Conservation (phyloP, 1,140 invertebrate genomes). For the Eriocheir sinensis region DNA sequence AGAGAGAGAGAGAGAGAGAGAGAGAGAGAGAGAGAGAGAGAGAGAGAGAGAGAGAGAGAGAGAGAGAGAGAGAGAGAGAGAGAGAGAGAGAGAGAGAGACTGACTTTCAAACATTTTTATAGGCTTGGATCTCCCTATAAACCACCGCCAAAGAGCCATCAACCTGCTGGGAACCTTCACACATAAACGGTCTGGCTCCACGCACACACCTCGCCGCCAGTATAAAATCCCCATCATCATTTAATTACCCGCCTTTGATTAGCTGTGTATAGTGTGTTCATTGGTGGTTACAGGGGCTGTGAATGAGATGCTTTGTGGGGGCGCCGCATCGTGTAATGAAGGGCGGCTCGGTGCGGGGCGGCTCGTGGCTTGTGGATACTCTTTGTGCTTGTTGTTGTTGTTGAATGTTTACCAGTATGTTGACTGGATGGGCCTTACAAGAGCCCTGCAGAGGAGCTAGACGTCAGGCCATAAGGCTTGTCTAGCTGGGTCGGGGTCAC, state of each 20-base stretch:
- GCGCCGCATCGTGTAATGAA: background rate
- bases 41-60: background rate
- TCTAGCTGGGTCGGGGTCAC: too few relatives aligned
- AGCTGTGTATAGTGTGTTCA: background rate
- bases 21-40: background rate
- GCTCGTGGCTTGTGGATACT: too few relatives aligned
- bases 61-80: slow-evolving; percentile 31
- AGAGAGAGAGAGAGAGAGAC: background rate
- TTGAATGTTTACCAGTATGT: too few relatives aligned
- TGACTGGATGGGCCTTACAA: too few relatives aligned
- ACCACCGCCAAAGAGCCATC: background rate
- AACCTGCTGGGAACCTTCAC: background rate
- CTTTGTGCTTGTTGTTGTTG: too few relatives aligned
- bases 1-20: slow-evolving; percentile 10
- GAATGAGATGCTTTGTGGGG: background rate
- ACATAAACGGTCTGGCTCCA: background rate
- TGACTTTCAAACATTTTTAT: background rate
- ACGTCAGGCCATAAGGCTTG: too few relatives aligned
- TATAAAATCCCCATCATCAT: background rate
- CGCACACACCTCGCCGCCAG: background rate
- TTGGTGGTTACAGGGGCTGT: background rate
- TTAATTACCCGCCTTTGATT: background rate
- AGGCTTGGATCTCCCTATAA: background rate
- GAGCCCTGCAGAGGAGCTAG: too few relatives aligned
- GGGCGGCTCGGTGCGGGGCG: background rate